Conservation (phyloP, 2,113 vertebrate genomes). For the Hipposideros armiger region DNA sequence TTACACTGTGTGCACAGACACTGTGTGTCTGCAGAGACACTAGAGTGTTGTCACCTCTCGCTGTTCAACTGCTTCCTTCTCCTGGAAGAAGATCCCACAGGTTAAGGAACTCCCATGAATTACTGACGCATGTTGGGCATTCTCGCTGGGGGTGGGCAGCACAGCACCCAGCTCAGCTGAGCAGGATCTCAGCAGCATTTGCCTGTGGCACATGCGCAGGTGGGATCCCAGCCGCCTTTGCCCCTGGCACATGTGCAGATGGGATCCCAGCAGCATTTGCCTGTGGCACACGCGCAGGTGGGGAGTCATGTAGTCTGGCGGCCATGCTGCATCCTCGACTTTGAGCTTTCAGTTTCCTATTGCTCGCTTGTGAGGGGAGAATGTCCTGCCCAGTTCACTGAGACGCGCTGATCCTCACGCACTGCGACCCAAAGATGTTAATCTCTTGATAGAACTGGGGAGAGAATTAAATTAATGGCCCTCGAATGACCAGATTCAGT, state of each 20-base stretch:
- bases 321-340: fast-evolving
- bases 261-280: background rate
- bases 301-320: fast-evolving
- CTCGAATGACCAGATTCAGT: background rate
- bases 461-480: background rate
- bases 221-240: background rate
- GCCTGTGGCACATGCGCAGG: background rate
- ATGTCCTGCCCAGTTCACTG: too few species aligned
- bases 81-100: background rate
- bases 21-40: background rate
- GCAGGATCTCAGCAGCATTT: background rate
- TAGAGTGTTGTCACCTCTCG: background rate
- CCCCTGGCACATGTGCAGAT: too few species aligned
- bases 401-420: too few species aligned
- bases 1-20: background rate
- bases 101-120: background rate
- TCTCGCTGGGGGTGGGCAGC: background rate
- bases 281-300: background rate
- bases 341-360: background rate
- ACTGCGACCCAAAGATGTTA: background rate
- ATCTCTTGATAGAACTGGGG: too few species aligned
- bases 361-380: background rate
- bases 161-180: background rate
- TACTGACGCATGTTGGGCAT: background rate
- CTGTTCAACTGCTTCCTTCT: background rate